A percentile compares a stretch with the other conserved stretches of the same genome.
Conservation (phyloP, 2,797 vertebrate genomes). For the Hipposideros larvatus region DNA sequence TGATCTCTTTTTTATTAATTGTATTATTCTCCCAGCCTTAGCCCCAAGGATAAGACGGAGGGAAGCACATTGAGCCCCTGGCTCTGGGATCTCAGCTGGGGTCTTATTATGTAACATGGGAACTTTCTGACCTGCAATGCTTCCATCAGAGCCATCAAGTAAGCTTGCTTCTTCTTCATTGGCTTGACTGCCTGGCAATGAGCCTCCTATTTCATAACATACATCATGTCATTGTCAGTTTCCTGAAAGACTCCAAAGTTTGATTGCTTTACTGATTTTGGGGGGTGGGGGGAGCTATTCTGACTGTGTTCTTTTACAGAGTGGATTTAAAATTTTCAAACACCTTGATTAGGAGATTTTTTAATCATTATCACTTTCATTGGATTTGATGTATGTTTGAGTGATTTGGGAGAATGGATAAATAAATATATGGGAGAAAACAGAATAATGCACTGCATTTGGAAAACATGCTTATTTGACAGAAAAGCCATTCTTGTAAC, state of each 20-base stretch:
- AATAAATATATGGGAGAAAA: neutral
- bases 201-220: constrained; percentile 11
- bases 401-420: neutral
- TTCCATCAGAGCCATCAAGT: neutral
- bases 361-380: neutral
- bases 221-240: neutral
- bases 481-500: neutral
- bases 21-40: neutral
- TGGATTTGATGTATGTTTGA: neutral
- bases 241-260: constrained; percentile 32
- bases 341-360: neutral
- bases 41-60: neutral
- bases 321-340: constrained; percentile 1
- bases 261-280: neutral
- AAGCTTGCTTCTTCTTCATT: neutral
- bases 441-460: neutral
- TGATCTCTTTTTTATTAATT: neutral
- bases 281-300: neutral
- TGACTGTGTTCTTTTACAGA: neutral
- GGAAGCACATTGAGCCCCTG: neutral
- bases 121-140: neutral
- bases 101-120: neutral
- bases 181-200: neutral
- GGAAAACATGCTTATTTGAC: neutral
- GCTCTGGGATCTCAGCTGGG: constrained; percentile 4